Conservation (phyloP, 2,888 invertebrate genomes). For the Heterodera filipjevi region DNA sequence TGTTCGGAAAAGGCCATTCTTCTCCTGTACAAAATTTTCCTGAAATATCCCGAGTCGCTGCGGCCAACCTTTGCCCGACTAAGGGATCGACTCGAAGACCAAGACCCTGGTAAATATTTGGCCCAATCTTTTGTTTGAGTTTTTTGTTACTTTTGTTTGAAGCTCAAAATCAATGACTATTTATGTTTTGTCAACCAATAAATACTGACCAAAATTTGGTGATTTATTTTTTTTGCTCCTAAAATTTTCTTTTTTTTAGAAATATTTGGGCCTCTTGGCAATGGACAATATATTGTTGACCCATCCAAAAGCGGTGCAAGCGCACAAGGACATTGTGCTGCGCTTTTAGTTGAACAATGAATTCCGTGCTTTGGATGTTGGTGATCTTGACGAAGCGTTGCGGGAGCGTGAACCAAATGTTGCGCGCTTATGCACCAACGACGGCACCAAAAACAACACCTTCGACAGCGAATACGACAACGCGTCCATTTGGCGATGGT, state of each 20-base stretch:
- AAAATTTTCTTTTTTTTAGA: conserved; percentile 66
- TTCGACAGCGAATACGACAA: too few species aligned
- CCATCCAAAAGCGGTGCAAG: conserved; percentile 96
- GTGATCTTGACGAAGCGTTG: too few species aligned
- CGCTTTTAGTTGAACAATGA: too few species aligned
- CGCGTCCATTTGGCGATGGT: too few species aligned
- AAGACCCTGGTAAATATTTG: conserved; percentile 94
- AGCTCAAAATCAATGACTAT: too few species aligned
- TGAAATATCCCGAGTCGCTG: conserved; percentile 97
- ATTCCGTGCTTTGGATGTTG: too few species aligned
- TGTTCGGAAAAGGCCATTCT: conserved; percentile 94
- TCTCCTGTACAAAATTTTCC: conserved; percentile 99
- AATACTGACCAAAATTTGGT: conserved; percentile 94
- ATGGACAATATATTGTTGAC: conserved; percentile 98
- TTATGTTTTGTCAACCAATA: too few species aligned
- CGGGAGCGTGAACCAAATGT: too few species aligned
- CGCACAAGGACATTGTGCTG: conserved; percentile 96
- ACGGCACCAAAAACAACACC: too few species aligned
- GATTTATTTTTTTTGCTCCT: background rate
- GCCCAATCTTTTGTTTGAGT: too few species aligned
- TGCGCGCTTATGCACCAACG: too few species aligned
- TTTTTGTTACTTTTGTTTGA: too few species aligned
- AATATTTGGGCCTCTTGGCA: conserved; percentile 92
- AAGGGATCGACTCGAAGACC: conserved; percentile 97
- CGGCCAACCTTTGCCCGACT: conserved; percentile 96